These are phyloP conservation scores for Tetragonula carbonaria DNA, from an alignment of 2,888 invertebrate species.

Conservation along the genomic window DNA sequence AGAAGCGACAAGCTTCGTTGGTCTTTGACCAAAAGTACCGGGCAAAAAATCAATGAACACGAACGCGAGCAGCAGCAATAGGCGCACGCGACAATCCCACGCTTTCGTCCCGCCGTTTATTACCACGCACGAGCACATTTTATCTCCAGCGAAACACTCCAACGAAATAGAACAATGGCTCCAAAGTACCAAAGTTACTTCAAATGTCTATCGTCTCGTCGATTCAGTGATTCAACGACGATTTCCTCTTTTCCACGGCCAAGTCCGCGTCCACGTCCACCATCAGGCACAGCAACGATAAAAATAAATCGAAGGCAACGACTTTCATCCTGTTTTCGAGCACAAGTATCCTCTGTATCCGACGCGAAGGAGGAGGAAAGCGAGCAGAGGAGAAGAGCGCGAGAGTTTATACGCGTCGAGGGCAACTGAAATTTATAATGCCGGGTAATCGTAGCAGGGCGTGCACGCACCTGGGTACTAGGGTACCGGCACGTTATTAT, in stretches of 20 bases:
- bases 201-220: slow-evolving; percentile 26
- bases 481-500: slow-evolving; percentile 81
- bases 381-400: slow-evolving; percentile 20
- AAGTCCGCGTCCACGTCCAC: neutral
- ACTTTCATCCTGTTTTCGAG: neutral
- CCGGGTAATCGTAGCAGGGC: slow-evolving; percentile 77
- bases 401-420: slow-evolving; percentile 68
- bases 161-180: too few species aligned
- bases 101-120: slow-evolving; percentile 5
- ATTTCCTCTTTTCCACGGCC: neutral
- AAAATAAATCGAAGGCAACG: neutral
- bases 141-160: too few species aligned
- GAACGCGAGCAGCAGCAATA: neutral
- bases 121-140: neutral
- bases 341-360: neutral
- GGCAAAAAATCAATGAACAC: slow-evolving; percentile 31
- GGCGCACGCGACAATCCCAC: neutral
- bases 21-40: neutral
- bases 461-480: slow-evolving; percentile 80
- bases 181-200: neutral
- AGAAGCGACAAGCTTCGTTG: neutral
- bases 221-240: neutral
- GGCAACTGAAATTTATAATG: slow-evolving; percentile 81
- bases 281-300: neutral
- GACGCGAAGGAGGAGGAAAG: slow-evolving; percentile 2